Evolutionary conservation across 1,140 invertebrate species (phyloP).

Genomic region (Drosophila mayri): DNA sequence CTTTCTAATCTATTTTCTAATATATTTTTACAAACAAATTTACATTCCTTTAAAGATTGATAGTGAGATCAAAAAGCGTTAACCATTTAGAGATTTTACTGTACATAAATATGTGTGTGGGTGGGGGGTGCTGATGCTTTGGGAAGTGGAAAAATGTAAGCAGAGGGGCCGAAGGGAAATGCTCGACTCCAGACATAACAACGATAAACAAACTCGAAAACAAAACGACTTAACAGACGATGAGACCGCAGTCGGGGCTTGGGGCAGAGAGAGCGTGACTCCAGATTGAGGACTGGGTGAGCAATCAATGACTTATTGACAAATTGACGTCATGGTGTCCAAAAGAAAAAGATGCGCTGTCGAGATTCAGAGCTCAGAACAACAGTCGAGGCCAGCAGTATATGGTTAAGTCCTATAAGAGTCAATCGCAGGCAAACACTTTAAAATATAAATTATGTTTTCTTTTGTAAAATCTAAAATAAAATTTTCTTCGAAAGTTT

Average conservation of each 20-base stretch:
- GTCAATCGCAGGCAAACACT: not conserved
- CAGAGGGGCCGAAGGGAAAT: conserved; percentile 10
- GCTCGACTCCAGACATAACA: conserved; percentile 42
- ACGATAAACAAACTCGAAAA: conserved; percentile 43
- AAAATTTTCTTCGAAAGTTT: too few relatives aligned
- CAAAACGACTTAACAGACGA: conserved; percentile 23
- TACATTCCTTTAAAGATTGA: not conserved
- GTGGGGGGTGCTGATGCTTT: not conserved
- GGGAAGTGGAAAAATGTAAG: not conserved
- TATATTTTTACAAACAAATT: not conserved
- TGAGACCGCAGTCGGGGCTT: not conserved
- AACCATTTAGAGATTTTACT: not conserved
- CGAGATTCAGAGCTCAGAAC: not conserved
- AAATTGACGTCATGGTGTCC: conserved; percentile 15
- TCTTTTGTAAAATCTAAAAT: not conserved
- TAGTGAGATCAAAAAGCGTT: too few relatives aligned
- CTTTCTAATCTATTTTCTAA: too few relatives aligned
- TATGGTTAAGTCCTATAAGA: not conserved
- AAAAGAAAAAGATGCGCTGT: not conserved
- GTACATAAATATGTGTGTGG: conserved; percentile 1
- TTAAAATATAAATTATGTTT: not conserved
- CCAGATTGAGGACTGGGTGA: conserved; percentile 12
- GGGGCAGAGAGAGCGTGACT: conserved; percentile 16
- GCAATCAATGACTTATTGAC: conserved; percentile 28
- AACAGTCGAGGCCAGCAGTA: not conserved